Base-by-base conservation (phyloP, 1,140 invertebrate genomes). In the Heliconius melpomene region DNA sequence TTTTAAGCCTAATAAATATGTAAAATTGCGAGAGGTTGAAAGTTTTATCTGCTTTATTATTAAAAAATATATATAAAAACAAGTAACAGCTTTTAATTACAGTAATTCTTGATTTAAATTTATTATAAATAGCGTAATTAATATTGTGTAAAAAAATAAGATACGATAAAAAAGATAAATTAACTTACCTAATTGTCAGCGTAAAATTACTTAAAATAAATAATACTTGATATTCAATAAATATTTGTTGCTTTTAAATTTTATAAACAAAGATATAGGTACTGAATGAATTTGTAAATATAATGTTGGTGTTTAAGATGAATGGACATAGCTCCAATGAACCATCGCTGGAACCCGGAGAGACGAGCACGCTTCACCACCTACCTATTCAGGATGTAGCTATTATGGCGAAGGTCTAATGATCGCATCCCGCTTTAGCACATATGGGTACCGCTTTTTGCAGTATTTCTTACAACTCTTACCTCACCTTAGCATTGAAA, bases 331-430 rank as follows among this genome's bases (percentile, higher is more conserved):
- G 85, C 79, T 84, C 77, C 78, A 74, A 77, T 80, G 80, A 80
- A 76, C 77, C 79, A 79, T 81, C 78, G 78, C 84, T 40, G 79
- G 73, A 86, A 79, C 79, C 84, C 75, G 83, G 85, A 82, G 82
- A 84, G 84, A 81, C 85, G 84, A 82, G 91, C 90, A 92, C 91
- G 90, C 91, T 90, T 90, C 85, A 83, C 87, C 90, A 91, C 90
- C 89, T 91, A 89, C 90, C 91, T 91, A 91, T 93, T 91, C 90
- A 92, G 93, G 92, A 92, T 91, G 89, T 88, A 82, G 87, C 92
- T 82, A 83, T 94, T 94, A 94, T 93, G 93, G 93, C 86, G 82
- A 87, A 88, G 87, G 82, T 91, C 92, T 94, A 94, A 94, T 93
- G 93, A 93, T 90, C 87, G 88, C 85, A 84, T 88, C 93, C 89